A percentile compares a stretch with the other conserved stretches of the same genome.
phyloP scores from a whole-genome alignment of 2,888 invertebrate genomes.

The Ormyrus nitidulus region DNA sequence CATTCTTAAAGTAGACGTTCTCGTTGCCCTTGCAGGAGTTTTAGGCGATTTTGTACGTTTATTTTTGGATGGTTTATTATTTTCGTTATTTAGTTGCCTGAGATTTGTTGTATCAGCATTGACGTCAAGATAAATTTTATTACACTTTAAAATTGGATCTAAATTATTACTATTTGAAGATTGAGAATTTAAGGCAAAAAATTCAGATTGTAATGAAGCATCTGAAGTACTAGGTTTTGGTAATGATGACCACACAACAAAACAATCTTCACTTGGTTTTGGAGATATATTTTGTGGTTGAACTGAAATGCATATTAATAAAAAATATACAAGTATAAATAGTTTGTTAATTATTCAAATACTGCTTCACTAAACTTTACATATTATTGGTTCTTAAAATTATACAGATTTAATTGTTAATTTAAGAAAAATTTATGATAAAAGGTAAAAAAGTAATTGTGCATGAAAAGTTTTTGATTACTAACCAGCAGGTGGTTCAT shows the following conservation, averaged over 20 bases:
- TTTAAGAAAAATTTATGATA: background rate
- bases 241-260: slow-evolving; percentile 62
- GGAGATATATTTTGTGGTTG: slow-evolving; percentile 9
- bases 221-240: slow-evolving; percentile 34
- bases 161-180: background rate
- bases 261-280: slow-evolving; percentile 60
- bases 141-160: background rate
- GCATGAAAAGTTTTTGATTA: background rate
- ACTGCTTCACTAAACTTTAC: background rate
- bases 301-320: slow-evolving; percentile 43
- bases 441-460: background rate
- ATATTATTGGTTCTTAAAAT: background rate
- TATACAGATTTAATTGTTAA: no score
- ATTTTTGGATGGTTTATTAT: slow-evolving; percentile 14
- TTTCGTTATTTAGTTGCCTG: slow-evolving; percentile 44
- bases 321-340: background rate
- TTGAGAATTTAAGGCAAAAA: slow-evolving; percentile 1
- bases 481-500: slow-evolving; percentile 43
- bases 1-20: no score
- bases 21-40: background rate
- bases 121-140: slow-evolving; percentile 49
- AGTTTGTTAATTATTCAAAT: slow-evolving; percentile 13
- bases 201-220: background rate
- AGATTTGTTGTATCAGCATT: slow-evolving; percentile 32
- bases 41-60: slow-evolving; percentile 49